These are phyloP conservation scores for Acheta domesticus DNA, from an alignment of 2,888 invertebrate species.

Conservation along the genomic window DNA sequence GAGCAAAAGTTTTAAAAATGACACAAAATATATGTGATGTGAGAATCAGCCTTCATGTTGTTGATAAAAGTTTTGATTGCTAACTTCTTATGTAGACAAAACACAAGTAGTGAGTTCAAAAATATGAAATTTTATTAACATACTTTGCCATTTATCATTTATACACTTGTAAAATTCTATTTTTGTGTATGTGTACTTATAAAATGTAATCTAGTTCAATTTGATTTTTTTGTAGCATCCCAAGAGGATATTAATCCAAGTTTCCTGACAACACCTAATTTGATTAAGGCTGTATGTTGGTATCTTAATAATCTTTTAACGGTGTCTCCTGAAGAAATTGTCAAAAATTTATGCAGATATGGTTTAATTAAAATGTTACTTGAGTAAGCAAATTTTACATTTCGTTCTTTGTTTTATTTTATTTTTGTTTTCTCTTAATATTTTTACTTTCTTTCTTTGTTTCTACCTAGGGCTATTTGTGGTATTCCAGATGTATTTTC, in stretches of 20 bases:
- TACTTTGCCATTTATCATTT: too few species aligned
- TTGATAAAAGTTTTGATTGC: too few species aligned
- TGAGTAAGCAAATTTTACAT: constrained; percentile 44
- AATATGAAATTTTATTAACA: too few species aligned
- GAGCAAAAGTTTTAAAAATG: too few species aligned
- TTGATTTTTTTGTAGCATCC: background rate
- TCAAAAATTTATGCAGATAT: constrained; percentile 48
- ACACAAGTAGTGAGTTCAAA: too few species aligned
- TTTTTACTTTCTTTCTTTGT: background rate
- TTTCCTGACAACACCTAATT: constrained; percentile 49
- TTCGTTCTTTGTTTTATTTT: constrained; percentile 24
- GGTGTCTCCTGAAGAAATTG: constrained; percentile 47
- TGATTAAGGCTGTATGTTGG: constrained; percentile 49
- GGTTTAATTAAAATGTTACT: constrained; percentile 52
- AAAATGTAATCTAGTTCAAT: background rate
- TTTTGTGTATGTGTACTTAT: background rate
- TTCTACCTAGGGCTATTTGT: constrained; percentile 37
- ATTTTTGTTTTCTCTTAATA: constrained; percentile 22
- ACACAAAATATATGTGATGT: too few species aligned
- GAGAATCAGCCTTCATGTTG: too few species aligned
- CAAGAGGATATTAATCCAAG: constrained; percentile 36
- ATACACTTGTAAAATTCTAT: background rate
- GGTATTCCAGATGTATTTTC: constrained; percentile 41
- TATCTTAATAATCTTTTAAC: constrained; percentile 51
- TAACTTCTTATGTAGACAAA: too few species aligned